phyloP scores from a whole-genome alignment of 2,797 vertebrate genomes.

The Amblyopsis hoosieri region DNA sequence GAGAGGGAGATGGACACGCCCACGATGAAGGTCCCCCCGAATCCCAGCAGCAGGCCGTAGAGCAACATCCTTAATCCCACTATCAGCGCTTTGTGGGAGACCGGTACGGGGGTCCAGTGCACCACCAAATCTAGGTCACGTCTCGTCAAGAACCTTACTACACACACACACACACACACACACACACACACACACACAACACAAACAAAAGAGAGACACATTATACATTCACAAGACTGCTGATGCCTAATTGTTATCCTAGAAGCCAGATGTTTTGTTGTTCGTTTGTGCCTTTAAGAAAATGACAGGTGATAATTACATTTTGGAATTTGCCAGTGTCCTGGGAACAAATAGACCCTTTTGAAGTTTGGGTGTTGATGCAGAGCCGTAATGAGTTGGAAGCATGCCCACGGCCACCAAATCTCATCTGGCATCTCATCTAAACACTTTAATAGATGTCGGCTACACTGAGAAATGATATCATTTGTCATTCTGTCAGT shows the following conservation, averaged over 20 bases:
- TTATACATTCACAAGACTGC: slow-evolving; percentile 26
- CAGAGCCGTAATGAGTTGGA: slow-evolving; percentile 70
- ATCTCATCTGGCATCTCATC: slow-evolving; percentile 70
- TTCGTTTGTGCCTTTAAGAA: slow-evolving; percentile 25
- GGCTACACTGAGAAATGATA: slow-evolving; percentile 56
- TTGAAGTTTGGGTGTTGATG: slow-evolving; percentile 55
- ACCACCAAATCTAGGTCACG: slow-evolving; percentile 76
- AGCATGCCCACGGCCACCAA: slow-evolving; percentile 59
- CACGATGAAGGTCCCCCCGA: slow-evolving; percentile 57
- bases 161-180: slow-evolving; percentile 2
- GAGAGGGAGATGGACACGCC: slow-evolving; percentile 34
- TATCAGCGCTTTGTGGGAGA: slow-evolving; percentile 63
- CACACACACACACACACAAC: not conserved
- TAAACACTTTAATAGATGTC: slow-evolving; percentile 68
- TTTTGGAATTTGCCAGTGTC: slow-evolving; percentile 58
- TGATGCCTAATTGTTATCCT: slow-evolving; percentile 26
- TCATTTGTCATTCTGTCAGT: slow-evolving; percentile 56
- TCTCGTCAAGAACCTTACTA: slow-evolving; percentile 63
- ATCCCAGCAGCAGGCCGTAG: slow-evolving; percentile 78
- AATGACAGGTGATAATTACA: slow-evolving; percentile 73
- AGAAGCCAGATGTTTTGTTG: slow-evolving; percentile 5
- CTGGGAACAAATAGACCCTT: slow-evolving; percentile 60
- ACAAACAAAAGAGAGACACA: slow-evolving; percentile 4
- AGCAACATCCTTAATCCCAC: slow-evolving; percentile 72
- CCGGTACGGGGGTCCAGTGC: slow-evolving; percentile 54